These are phyloP conservation scores for Daphoenositta chrysoptera DNA, from an alignment of 2,113 vertebrate genomes.

Conservation along the genomic window DNA sequence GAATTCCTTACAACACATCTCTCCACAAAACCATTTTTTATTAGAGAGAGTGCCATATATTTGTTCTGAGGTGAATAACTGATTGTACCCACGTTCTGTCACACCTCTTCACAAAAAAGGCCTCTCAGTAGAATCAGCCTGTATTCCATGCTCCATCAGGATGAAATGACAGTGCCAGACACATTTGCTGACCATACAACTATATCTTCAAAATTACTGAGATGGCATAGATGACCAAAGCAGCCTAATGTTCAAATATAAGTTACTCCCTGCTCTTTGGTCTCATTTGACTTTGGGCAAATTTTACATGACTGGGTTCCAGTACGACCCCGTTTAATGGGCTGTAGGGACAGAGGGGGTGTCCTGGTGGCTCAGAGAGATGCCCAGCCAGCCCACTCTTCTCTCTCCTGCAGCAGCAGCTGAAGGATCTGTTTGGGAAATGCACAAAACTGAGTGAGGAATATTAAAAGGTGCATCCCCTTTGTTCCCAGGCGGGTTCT, in stretches of 20 bases:
- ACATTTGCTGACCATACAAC: constrained; percentile 46
- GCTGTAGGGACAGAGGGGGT: background rate
- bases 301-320: background rate
- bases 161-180: constrained; percentile 22
- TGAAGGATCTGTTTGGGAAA: background rate
- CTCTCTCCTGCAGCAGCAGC: background rate
- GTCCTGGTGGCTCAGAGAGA: background rate
- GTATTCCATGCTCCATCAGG: background rate
- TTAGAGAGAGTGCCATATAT: background rate
- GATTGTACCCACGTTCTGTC: background rate
- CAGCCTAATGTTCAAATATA: background rate
- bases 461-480: background rate
- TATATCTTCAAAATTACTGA: constrained; percentile 7
- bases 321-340: background rate
- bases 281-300: background rate
- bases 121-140: constrained; percentile 18
- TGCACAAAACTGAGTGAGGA: accelerated
- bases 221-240: constrained; percentile 26
- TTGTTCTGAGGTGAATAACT: background rate
- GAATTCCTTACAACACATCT: background rate
- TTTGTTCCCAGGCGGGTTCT: background rate
- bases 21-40: background rate
- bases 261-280: background rate
- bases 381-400: background rate
- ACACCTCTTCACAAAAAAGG: background rate